Conservation (phyloP, 2,797 vertebrate genomes). For the Vipera latastei region DNA sequence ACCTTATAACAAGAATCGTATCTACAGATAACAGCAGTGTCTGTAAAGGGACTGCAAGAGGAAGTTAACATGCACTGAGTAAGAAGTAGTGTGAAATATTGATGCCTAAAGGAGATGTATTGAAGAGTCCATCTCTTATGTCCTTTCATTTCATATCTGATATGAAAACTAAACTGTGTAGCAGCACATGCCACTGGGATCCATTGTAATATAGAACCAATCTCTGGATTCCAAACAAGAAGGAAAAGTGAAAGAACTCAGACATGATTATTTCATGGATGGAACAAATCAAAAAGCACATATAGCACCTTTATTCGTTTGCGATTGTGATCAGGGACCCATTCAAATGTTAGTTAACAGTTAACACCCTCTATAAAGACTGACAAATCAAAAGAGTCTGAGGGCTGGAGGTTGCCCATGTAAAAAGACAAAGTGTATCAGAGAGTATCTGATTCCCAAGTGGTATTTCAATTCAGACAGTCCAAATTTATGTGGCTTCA, state of each 20-base stretch:
- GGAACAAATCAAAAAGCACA: slow-evolving; percentile 51
- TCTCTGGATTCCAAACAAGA: slow-evolving; percentile 38
- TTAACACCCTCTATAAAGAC: slow-evolving; percentile 54
- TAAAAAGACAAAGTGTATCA: not conserved
- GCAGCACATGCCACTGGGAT: slow-evolving; percentile 39
- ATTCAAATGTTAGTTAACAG: slow-evolving; percentile 57
- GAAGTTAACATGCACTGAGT: not conserved
- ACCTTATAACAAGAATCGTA: not conserved
- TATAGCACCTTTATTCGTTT: slow-evolving; percentile 52
- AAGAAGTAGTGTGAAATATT: not conserved
- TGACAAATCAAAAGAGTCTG: not conserved
- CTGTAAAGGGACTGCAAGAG: too few species aligned
- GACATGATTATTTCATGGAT: slow-evolving; percentile 42
- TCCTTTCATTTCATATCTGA: slow-evolving; percentile 17
- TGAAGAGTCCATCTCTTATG: not conserved
- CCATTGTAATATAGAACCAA: slow-evolving; percentile 51
- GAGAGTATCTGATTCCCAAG: not conserved
- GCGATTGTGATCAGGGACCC: slow-evolving; percentile 65
- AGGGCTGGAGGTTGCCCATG: not conserved
- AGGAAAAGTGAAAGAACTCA: slow-evolving; percentile 32
- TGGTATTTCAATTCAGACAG: not conserved
- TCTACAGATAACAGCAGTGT: not conserved
- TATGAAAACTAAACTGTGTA: slow-evolving; percentile 43
- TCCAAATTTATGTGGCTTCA: not conserved
- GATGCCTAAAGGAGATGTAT: not conserved